Evolutionary conservation across 2,113 vertebrate genomes (phyloP).

Genomic region (Nibea coibor): DNA sequence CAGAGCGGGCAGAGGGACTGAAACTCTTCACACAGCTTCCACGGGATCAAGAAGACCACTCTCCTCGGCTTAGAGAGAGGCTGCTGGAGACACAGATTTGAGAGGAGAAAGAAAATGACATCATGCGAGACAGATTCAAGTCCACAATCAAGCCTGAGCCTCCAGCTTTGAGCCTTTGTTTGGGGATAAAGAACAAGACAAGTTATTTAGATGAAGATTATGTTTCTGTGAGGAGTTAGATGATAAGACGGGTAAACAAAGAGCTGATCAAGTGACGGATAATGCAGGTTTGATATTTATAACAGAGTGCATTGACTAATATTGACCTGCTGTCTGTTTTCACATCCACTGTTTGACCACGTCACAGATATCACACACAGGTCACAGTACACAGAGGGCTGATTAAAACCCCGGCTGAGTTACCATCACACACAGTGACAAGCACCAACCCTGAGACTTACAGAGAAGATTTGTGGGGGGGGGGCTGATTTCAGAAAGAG

Average conservation of each 20-base stretch:
- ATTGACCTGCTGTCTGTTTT: conserved; percentile 53
- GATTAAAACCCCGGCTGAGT: conserved; percentile 15
- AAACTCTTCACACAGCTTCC: conserved; percentile 69
- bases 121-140: conserved; percentile 53
- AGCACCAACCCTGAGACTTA: not conserved
- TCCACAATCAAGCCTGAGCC: conserved; percentile 36
- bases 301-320: conserved; percentile 27
- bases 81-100: conserved; percentile 45
- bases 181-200: conserved; percentile 47
- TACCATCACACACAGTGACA: not conserved
- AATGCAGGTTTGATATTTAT: conserved; percentile 25
- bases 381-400: conserved; percentile 5
- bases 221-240: conserved; percentile 13
- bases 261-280: conserved; percentile 26
- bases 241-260: not conserved
- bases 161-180: conserved; percentile 35
- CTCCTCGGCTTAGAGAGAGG: conserved; percentile 54
- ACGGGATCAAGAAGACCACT: conserved; percentile 69
- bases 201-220: conserved; percentile 41
- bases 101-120: conserved; percentile 35
- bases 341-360: conserved; percentile 38
- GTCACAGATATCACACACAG: conserved; percentile 17
- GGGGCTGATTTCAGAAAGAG: too few species aligned
- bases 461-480: too few species aligned
- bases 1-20: conserved; percentile 41